Conservation (phyloP, 2,113 vertebrate genomes). For the Lynx canadensis region DNA sequence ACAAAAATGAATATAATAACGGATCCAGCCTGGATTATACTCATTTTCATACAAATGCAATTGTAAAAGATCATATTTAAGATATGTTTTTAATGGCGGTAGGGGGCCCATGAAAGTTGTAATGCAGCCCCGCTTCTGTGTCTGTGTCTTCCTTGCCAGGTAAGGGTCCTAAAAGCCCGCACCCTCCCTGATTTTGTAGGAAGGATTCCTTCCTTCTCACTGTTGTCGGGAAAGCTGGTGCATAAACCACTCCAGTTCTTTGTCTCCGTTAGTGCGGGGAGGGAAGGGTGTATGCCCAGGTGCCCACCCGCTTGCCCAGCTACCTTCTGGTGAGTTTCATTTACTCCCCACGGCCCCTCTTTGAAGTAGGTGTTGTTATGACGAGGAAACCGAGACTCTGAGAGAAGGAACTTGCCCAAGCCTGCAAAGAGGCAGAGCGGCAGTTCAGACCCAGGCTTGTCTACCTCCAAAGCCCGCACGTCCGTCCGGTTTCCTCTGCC, state of each 20-base stretch:
- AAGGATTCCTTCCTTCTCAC: neutral
- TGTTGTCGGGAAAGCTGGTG: neutral
- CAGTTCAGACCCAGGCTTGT: neutral
- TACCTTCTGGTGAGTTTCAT: rapidly evolving
- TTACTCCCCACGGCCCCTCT: neutral
- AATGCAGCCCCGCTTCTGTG: neutral
- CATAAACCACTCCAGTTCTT: rapidly evolving
- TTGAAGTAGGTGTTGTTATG: neutral
- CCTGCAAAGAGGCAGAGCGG: neutral
- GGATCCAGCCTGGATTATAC: neutral
- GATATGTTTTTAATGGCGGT: neutral
- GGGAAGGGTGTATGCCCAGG: rapidly evolving
- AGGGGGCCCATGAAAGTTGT: neutral
- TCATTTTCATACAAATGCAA: neutral
- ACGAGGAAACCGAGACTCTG: neutral
- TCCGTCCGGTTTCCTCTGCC: neutral
- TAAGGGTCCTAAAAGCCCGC: neutral
- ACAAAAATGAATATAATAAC: neutral
- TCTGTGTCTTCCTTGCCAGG: neutral
- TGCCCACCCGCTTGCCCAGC: neutral
- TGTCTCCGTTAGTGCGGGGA: rapidly evolving
- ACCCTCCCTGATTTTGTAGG: neutral
- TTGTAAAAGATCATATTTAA: neutral
- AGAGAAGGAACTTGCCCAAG: neutral
- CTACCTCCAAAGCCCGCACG: rapidly evolving